Evolutionary conservation across 2,797 vertebrate genomes (phyloP).

Genomic region (Leptodactylus fallax): DNA sequence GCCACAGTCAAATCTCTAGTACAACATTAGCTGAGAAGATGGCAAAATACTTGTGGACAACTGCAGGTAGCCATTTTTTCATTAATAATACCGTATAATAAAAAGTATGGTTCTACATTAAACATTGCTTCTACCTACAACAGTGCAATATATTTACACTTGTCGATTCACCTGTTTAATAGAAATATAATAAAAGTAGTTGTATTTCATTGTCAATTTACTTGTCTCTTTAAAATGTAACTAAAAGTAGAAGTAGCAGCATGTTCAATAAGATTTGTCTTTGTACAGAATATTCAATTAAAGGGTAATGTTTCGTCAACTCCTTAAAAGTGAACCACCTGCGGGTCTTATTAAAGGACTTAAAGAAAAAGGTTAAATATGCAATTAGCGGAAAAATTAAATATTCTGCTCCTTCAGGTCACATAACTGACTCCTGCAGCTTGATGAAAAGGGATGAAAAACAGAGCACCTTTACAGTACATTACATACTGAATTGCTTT

Average conservation of each 20-base stretch:
- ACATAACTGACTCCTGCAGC: conserved; percentile 52
- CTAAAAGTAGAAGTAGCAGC: background rate
- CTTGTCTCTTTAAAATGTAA: conserved; percentile 7
- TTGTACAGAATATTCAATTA: conserved; percentile 43
- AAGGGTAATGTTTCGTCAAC: conserved; percentile 45
- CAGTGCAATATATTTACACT: background rate
- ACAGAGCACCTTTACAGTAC: conserved; percentile 51
- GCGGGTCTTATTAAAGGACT: conserved; percentile 50
- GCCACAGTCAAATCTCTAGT: background rate
- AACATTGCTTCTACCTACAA: background rate
- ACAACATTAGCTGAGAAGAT: background rate
- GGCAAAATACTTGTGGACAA: background rate
- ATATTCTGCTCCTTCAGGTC: conserved; percentile 57
- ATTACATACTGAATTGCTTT: conserved; percentile 55
- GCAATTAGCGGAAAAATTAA: conserved; percentile 55
- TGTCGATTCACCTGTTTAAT: background rate
- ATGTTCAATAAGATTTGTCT: conserved; percentile 34
- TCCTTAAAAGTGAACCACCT: conserved; percentile 47
- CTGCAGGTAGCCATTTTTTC: background rate
- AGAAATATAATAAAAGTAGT: background rate
- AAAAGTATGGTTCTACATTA: background rate
- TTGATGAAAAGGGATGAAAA: conserved; percentile 56
- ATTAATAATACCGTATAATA: background rate
- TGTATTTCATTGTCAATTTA: background rate
- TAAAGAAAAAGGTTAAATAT: conserved; percentile 57